Percentiles rank a stretch among this genome's conserved stretches.
These are phyloP conservation scores for Pollenia angustigena DNA, from an alignment of 2,888 invertebrate genomes.

Conservation along the genomic window DNA sequence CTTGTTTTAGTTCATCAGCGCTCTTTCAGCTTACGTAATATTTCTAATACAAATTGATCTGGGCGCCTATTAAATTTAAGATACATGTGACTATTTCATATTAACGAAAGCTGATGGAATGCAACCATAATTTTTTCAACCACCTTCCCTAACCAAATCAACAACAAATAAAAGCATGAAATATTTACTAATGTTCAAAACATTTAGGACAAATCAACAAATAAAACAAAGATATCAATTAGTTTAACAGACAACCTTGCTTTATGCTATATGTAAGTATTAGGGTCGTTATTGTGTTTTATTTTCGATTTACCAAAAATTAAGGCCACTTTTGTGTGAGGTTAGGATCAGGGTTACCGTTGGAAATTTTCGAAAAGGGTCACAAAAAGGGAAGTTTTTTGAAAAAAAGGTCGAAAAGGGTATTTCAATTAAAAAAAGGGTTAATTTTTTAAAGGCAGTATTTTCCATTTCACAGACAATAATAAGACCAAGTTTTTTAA, in stretches of 20 bases:
- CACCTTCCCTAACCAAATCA: background rate
- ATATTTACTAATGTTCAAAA: background rate
- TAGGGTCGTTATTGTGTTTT: too few relatives aligned
- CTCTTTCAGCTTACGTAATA: conserved; percentile 79
- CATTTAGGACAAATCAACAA: conserved; percentile 6
- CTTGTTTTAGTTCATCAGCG: conserved; percentile 77
- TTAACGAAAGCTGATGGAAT: background rate
- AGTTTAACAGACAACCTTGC: background rate
- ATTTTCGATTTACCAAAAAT: too few relatives aligned
- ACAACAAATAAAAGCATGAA: background rate
- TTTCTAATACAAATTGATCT: conserved; percentile 82
- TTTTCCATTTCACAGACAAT: too few relatives aligned
- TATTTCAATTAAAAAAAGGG: too few relatives aligned
- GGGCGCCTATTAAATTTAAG: conserved; percentile 76
- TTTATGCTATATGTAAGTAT: too few relatives aligned
- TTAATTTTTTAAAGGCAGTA: too few relatives aligned
- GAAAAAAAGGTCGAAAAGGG: too few relatives aligned
- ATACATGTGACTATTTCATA: background rate
- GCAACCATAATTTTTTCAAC: background rate
- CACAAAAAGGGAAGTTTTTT: too few relatives aligned
- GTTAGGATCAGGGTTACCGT: too few relatives aligned
- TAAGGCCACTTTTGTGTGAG: too few relatives aligned
- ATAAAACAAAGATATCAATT: conserved; percentile 42
- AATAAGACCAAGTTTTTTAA: too few relatives aligned
- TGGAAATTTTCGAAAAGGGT: too few relatives aligned